Conservation (phyloP, 2,888 invertebrate genomes). For the Automeris io region DNA sequence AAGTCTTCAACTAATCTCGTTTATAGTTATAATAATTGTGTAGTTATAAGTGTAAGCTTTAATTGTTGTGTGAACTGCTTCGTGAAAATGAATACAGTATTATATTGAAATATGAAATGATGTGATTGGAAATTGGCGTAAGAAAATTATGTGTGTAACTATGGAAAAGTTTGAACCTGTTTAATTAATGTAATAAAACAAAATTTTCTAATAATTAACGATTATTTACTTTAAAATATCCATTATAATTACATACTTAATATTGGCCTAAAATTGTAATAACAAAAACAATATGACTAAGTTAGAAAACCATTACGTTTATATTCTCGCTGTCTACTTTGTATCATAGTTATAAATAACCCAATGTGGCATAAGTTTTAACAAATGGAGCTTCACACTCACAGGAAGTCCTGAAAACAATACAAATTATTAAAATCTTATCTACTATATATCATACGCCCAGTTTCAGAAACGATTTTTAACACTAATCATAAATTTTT, state of each 20-base stretch:
- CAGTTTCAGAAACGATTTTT: no score
- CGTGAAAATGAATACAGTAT: neutral
- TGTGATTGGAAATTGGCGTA: neutral
- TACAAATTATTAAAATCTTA: no score
- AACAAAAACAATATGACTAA: conserved; percentile 63
- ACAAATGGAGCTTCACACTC: conserved; percentile 93
- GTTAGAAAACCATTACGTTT: conserved; percentile 60
- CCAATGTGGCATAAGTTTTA: conserved; percentile 95
- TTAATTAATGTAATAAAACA: conserved; percentile 42
- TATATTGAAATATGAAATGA: neutral
- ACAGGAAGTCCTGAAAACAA: conserved; percentile 86
- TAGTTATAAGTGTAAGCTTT: neutral
- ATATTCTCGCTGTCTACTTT: conserved; percentile 58
- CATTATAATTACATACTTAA: conserved; percentile 61
- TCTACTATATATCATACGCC: no score
- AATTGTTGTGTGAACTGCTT: neutral
- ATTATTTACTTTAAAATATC: conserved; percentile 76
- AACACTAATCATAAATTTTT: no score
- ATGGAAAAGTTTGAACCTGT: neutral
- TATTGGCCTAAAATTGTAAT: conserved; percentile 58
- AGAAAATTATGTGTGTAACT: neutral
- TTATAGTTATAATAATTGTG: neutral
- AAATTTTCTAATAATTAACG: conserved; percentile 72
- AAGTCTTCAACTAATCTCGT: conserved; percentile 29
- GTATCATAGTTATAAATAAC: conserved; percentile 91